Conservation (phyloP, 1,140 invertebrate species). For the Ericerus pela region DNA sequence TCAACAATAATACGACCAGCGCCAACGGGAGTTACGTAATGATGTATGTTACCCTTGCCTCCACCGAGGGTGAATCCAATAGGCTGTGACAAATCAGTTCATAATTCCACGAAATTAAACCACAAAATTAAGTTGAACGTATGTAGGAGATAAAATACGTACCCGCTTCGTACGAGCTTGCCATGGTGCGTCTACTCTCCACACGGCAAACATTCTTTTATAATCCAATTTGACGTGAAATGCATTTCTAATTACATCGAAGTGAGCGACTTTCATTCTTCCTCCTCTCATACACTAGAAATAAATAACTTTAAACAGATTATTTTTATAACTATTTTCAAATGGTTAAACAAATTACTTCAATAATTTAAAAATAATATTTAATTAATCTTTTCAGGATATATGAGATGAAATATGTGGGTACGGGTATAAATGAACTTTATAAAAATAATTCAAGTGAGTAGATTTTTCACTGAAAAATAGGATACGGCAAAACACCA, state of each 20-base stretch:
- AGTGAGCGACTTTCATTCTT: conserved; percentile 57
- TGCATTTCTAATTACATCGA: conserved; percentile 72
- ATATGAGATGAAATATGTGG: not conserved
- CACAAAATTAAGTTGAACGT: not conserved
- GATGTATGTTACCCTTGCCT: conserved; percentile 88
- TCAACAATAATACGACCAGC: conserved; percentile 85
- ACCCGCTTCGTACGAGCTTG: conserved; percentile 81
- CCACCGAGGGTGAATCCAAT: conserved; percentile 86
- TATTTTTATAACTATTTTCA: not conserved
- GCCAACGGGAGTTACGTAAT: conserved; percentile 89
- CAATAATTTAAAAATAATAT: not conserved
- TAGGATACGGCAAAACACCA: not conserved
- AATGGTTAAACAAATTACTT: not conserved
- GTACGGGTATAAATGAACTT: not conserved
- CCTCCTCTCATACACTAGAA: conserved; percentile 67
- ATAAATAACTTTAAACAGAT: conserved; percentile 1
- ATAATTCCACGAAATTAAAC: not conserved
- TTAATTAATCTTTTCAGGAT: not conserved
- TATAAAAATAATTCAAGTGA: not conserved
- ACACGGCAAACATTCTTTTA: conserved; percentile 79
- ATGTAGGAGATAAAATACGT: conserved; percentile 16
- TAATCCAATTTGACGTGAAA: conserved; percentile 60
- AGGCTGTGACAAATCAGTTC: conserved; percentile 34
- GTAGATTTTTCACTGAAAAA: not conserved
- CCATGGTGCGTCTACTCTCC: conserved; percentile 89